Percentiles rank a stretch among this genome's conserved stretches.
phyloP scores from a whole-genome alignment of 2,797 vertebrate genomes.

The Glossophaga mutica region DNA sequence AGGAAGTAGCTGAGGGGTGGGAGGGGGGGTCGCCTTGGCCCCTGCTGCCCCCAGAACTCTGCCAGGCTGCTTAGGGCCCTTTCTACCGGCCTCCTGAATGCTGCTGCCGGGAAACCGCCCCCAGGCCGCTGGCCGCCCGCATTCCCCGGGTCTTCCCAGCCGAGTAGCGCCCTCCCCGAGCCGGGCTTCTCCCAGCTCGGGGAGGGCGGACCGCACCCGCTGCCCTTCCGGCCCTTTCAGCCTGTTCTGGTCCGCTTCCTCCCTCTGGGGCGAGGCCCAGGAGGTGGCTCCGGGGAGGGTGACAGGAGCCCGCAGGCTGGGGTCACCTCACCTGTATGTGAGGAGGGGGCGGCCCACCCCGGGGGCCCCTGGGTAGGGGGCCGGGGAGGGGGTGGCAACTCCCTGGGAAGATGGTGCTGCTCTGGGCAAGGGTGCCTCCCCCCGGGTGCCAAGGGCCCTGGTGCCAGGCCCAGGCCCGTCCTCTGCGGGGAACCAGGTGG shows the following conservation, averaged over 20 bases:
- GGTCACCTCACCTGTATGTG: not conserved
- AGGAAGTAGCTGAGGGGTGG: not conserved
- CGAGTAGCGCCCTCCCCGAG: too few species aligned
- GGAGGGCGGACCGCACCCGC: too few species aligned
- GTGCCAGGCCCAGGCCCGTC: rapidly evolving
- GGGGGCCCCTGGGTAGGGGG: too few species aligned
- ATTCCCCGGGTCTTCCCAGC: not conserved
- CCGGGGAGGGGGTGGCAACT: rapidly evolving
- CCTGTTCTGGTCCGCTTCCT: too few species aligned
- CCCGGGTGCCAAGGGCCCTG: not conserved
- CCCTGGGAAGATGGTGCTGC: not conserved
- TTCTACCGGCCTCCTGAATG: not conserved
- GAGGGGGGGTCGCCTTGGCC: too few species aligned
- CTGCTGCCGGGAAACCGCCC: not conserved
- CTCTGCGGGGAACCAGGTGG: not conserved
- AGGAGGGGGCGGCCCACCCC: not conserved
- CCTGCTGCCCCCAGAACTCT: not conserved
- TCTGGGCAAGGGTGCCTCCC: not conserved
- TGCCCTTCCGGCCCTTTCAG: not conserved
- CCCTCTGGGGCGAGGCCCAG: not conserved
- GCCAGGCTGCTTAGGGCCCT: rapidly evolving
- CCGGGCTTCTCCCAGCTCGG: rapidly evolving
- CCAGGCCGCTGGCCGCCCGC: not conserved
- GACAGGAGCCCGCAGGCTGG: not conserved
- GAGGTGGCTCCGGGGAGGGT: not conserved